phyloP scores from a whole-genome alignment of 2,113 vertebrate genomes.

The Spermophilus dauricus region DNA sequence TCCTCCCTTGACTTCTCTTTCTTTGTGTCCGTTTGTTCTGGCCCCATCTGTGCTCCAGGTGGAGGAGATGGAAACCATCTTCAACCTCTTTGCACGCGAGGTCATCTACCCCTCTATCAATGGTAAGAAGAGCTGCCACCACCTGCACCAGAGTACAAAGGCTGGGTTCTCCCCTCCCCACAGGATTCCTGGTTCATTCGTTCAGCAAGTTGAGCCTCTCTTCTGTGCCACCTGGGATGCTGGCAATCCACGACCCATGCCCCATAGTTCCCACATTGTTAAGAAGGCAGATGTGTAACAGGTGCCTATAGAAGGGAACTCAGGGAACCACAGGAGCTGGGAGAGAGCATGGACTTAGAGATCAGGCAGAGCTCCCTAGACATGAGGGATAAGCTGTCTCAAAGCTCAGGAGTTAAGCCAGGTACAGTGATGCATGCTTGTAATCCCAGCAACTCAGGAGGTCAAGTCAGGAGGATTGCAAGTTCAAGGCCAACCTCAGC shows the following conservation, averaged over 20 bases:
- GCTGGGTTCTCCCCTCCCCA: not conserved
- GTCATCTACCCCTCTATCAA: conserved; percentile 14
- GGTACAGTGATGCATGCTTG: no score
- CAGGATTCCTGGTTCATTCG: not conserved
- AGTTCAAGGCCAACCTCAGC: no score
- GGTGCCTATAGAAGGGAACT: not conserved
- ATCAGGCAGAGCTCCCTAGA: not conserved
- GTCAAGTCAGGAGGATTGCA: no score
- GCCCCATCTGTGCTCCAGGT: conserved; percentile 19
- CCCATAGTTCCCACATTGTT: no score
- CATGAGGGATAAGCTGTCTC: not conserved
- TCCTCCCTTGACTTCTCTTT: not conserved
- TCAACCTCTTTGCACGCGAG: not conserved
- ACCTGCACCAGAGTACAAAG: not conserved
- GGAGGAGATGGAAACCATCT: conserved; percentile 5
- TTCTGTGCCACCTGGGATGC: not conserved
- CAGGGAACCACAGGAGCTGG: not conserved
- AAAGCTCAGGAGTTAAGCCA: not conserved
- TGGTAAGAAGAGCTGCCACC: conserved; percentile 4
- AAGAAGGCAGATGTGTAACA: not conserved
- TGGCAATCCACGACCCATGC: not conserved
- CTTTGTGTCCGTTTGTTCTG: not conserved
- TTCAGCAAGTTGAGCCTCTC: not conserved
- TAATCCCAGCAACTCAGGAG: no score
- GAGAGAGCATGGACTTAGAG: not conserved